Conservation (phyloP, 1,140 invertebrate genomes). For the Archegozetes longisetosus region DNA sequence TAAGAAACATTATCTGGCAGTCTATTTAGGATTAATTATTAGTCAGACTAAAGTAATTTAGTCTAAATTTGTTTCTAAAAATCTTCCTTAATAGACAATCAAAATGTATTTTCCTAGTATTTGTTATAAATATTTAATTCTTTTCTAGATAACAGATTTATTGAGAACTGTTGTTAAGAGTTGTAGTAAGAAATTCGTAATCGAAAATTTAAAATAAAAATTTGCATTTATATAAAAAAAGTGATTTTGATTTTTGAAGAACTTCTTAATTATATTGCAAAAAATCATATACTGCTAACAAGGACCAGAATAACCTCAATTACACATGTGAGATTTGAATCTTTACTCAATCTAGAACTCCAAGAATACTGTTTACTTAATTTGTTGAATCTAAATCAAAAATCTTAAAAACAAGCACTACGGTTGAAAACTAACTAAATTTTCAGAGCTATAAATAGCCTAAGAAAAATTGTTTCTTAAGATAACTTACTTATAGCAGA, state of each 20-base stretch:
- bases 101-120: background rate
- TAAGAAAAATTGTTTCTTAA: background rate
- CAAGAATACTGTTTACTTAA: too few relatives aligned
- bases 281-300: too few relatives aligned
- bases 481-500: conserved; percentile 62
- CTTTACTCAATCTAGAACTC: too few relatives aligned
- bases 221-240: too few relatives aligned
- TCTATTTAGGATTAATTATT: conserved; percentile 19
- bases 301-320: too few relatives aligned
- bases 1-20: conserved; percentile 32
- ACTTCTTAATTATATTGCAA: too few relatives aligned
- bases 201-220: too few relatives aligned
- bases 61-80: too few relatives aligned
- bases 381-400: background rate
- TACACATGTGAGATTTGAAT: too few relatives aligned
- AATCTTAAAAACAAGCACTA: background rate
- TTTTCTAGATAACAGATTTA: background rate
- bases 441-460: background rate
- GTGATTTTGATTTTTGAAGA: too few relatives aligned
- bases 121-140: background rate
- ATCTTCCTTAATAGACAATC: background rate
- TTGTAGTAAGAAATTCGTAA: background rate
- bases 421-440: background rate
- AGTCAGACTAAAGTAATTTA: too few relatives aligned
- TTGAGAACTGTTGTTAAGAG: background rate